Base-by-base conservation (phyloP, 2,888 invertebrate species). In the Polydrusus cervinus region DNA sequence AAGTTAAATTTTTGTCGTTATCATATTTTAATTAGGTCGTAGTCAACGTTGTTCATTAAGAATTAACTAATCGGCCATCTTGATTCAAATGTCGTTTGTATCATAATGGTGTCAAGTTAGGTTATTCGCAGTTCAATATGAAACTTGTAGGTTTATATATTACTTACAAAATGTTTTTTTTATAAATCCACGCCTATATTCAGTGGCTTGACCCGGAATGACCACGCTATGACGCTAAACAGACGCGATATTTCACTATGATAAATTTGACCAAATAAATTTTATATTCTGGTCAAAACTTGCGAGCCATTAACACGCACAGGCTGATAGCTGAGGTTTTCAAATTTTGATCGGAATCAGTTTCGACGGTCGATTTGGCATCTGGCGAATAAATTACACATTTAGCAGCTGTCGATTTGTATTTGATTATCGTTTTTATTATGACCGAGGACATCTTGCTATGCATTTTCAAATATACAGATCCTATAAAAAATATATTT, bases 351-450 rank as follows among this genome's bases (percentile, higher is more conserved):
- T 64, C 25, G 14, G 18, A 64, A 64, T 64, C 64, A 64, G 64
- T 64, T 45, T 43, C 47, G 45, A 30, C 34, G 47, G 45, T 14
- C 25, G 64, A 64, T 64, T 47, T 47, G 34, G 64, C 64, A 64
- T 64, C 64, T 64, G 64, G 30, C 64, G 64, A 64, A 64, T 64
- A 64, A 64, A 64, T 64, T 64, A 62, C 45, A 25, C 43, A 47
- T 47, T 64, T 64, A 25, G n/a, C 64, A 64, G 62, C 62, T 64
- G 64, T 47, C 64, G 64, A 47, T 47, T 62, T 30, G 20, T 64
- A 16, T 64, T 64, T 47, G 64, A 45, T 64, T 45, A 64, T 61
- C 43, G 43, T 61, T 61, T 61, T 61, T 61, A 43, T 61, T 61
- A 13, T n/a, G 34, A 13, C 16, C 1, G n/a, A n/a, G 30, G n/a